Evolutionary conservation across 2,113 vertebrate species (phyloP), one percentile per base, ranked within the genome.

Genomic region (Eretmochelys imbricata): DNA sequence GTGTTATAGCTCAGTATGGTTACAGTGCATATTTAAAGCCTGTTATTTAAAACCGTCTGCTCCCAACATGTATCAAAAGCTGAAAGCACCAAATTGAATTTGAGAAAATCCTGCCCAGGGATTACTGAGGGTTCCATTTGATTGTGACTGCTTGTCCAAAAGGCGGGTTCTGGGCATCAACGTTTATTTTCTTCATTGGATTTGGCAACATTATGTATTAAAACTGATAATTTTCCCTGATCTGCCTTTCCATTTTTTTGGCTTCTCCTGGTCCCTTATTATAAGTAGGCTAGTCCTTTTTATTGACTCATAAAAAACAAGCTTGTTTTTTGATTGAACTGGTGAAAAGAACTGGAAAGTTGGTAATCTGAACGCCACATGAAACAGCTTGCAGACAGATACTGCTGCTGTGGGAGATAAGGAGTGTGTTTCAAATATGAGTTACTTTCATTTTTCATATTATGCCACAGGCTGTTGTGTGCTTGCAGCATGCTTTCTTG

Each of bases 221-320:
- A 79, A 89, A 84, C 90, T 42, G 53, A 87, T 94, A 83, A 86
- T 95, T 97, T 95, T 80, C 82, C 89, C 59, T 78, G 51, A 81
- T 95, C 83, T 59, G 38, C 83, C 80, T 89, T 92, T 79, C 55
- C 27, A 93, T 0, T 14, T 76, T 80, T 93, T 91, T 96, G 8
- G 80, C 93, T 95, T 93, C 48, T 96, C 50, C 50, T 10, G 4
- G 49, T 93, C 88, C 38, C 81, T 89, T 95, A 94, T 84, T 97
- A 96, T 96, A 98, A 95, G 84, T 75, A n/a, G 50, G 76, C 5
- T 80, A 93, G 92, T 87, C 93, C 75, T 97, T 94, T 97, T 97
- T 96, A 97, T 95, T 98, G 96, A 95, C 92, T 96, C 97, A 97
- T 93, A 98, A 98, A 96, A 97, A 93, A 5, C 84, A 93, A 84